Base-by-base conservation (phyloP, 2,888 invertebrate species). In the Tanaodytes sp. region DNA sequence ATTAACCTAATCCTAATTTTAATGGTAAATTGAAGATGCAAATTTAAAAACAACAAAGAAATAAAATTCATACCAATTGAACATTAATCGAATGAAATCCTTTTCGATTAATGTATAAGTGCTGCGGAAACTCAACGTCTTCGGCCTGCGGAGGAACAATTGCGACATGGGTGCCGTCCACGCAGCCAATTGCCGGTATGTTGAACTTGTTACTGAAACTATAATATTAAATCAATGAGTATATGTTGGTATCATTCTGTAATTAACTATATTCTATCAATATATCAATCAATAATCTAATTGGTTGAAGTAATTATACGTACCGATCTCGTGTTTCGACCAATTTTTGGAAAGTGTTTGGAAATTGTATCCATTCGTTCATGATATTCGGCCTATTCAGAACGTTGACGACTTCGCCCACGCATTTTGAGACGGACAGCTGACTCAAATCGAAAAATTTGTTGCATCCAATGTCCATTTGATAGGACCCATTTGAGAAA, bases 401-500 rank as follows among this genome's bases (percentile, higher is more conserved):
- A 5, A 31, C 45, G 31, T 31, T 30, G 2, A 46, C 18, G 1
- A 46, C 45, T 1, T 46, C 45, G 3, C 6, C 1, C n/a, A 43
- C 15, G 15, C 43, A 14, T 27, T 15, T 23, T 1, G 43, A 43
- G 5, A 46, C 31, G 9, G 45, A 46, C 2, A 31, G 31, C n/a
- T 46, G 45, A n/a, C 11, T 11, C 16, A 46, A 14, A 9, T 31
- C 45, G 31, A 46, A 18, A n/a, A 5, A 46, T 31, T 30, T 46
- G 12, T 46, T 46, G 1, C 15, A 5, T 5, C 51, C 51, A 39
- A 51, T 51, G 12, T 51, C 16, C 23, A 37, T 15, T 36, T 49
- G 49, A 14, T 49, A 49, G 18, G 49, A 49, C 1, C 49, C 36
- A 23, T 14, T 37, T 1, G 49, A 14, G 15, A 49, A 49, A 20